Evolutionary conservation across 2,797 vertebrate genomes (phyloP).

Genomic region (Catostomus latipinnis): DNA sequence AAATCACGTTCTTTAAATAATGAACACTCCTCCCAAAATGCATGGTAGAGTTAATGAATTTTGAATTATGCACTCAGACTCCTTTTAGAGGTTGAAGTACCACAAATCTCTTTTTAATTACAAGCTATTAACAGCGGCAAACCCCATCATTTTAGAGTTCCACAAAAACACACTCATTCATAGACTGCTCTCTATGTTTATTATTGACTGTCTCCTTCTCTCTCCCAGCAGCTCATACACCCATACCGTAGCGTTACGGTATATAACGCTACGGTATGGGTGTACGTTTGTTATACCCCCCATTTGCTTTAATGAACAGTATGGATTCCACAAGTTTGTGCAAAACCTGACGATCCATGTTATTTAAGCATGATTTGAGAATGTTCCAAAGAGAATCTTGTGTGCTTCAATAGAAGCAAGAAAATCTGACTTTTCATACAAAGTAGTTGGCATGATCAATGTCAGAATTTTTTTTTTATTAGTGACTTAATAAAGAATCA

Average conservation of each 20-base stretch:
- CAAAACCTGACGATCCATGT: too few species aligned
- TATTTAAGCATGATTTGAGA: too few species aligned
- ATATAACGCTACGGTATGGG: too few species aligned
- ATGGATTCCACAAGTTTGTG: too few species aligned
- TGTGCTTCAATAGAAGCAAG: too few species aligned
- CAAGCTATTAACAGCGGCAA: slow-evolving; percentile 27
- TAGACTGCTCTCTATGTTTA: neutral
- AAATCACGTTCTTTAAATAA: slow-evolving; percentile 27
- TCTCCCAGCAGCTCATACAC: neutral
- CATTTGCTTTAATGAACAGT: too few species aligned
- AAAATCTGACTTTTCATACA: too few species aligned
- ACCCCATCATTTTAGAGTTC: slow-evolving; percentile 39
- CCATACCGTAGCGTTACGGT: neutral
- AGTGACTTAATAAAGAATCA: too few species aligned
- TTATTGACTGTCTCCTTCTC: neutral
- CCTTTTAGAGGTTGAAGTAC: slow-evolving; percentile 30
- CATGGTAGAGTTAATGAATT: slow-evolving; percentile 28
- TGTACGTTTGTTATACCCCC: too few species aligned
- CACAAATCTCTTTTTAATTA: slow-evolving; percentile 49
- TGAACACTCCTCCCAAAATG: slow-evolving; percentile 11
- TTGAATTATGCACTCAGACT: slow-evolving; percentile 26
- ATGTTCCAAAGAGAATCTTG: too few species aligned
- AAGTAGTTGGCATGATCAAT: too few species aligned
- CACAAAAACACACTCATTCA: slow-evolving; percentile 24
- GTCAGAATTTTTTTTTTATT: too few species aligned